Evolutionary conservation across 1,140 invertebrate species (phyloP).

Genomic region (Cephus cinctus): DNA sequence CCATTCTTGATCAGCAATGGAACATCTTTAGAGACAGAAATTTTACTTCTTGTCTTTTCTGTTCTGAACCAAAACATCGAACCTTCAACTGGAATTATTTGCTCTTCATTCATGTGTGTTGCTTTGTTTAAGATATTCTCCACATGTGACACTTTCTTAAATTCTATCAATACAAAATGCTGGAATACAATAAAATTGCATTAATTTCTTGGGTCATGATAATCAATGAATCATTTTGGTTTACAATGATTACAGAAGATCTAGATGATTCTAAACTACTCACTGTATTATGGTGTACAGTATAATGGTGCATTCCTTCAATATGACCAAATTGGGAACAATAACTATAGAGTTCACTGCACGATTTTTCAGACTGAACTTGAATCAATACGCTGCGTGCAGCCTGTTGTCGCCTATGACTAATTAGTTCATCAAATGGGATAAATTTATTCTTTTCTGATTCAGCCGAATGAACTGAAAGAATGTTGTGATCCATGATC

Average conservation of each 20-base stretch:
- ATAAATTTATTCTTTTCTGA: slow-evolving; percentile 12
- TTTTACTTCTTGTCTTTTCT: slow-evolving; percentile 32
- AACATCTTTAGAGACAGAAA: slow-evolving; percentile 6
- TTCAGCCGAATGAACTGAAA: background rate
- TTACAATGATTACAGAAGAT: slow-evolving; percentile 5
- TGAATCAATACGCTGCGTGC: slow-evolving; percentile 62
- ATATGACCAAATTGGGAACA: slow-evolving; percentile 63
- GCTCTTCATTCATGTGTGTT: slow-evolving; percentile 51
- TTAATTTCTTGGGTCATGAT: slow-evolving; percentile 15
- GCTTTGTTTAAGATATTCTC: slow-evolving; percentile 47
- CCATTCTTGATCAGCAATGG: background rate
- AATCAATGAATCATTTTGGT: slow-evolving; percentile 9
- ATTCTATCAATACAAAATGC: slow-evolving; percentile 72
- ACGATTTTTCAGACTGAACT: slow-evolving; percentile 64
- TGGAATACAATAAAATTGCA: slow-evolving; percentile 37
- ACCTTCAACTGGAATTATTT: slow-evolving; percentile 62
- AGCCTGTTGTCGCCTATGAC: slow-evolving; percentile 57
- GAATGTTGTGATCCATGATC: too few relatives aligned
- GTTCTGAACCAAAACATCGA: slow-evolving; percentile 67
- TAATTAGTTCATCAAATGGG: slow-evolving; percentile 42
- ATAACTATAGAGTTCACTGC: slow-evolving; percentile 62
- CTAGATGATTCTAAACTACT: slow-evolving; percentile 15
- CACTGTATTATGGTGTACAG: slow-evolving; percentile 50
- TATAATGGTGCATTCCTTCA: slow-evolving; percentile 64
- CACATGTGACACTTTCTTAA: slow-evolving; percentile 51